Conservation (phyloP, 1,140 invertebrate genomes). For the Notospermus geniculatus region DNA sequence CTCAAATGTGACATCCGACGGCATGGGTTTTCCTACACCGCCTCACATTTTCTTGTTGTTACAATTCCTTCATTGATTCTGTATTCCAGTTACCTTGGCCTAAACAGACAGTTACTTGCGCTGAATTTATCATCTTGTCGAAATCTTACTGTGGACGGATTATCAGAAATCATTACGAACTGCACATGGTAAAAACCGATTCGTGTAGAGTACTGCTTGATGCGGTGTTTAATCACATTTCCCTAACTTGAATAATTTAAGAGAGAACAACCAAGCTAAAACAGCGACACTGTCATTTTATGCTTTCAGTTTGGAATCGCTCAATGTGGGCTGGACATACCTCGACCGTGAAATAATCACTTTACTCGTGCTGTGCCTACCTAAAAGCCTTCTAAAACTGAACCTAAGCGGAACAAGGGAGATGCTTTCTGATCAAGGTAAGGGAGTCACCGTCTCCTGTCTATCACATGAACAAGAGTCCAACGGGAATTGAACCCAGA, state of each 20-base stretch:
- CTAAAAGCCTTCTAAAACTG: conserved; percentile 66
- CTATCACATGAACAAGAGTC: too few relatives aligned
- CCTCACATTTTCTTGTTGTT: too few relatives aligned
- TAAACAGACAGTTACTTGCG: conserved; percentile 67
- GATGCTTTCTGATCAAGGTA: conserved; percentile 72
- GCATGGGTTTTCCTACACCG: too few relatives aligned
- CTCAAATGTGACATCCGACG: too few relatives aligned
- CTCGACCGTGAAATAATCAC: conserved; percentile 64
- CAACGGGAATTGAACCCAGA: too few relatives aligned
- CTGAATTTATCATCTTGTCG: conserved; percentile 74
- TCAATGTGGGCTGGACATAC: conserved; percentile 81
- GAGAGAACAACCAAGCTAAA: too few relatives aligned
- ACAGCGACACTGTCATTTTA: too few relatives aligned
- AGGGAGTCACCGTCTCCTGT: too few relatives aligned
- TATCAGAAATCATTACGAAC: conserved; percentile 60
- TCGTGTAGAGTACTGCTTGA: too few relatives aligned
- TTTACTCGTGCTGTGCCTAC: conserved; percentile 64
- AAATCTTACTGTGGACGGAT: conserved; percentile 63
- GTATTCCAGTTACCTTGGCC: conserved; percentile 58
- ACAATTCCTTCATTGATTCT: too few relatives aligned
- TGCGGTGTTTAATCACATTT: too few relatives aligned
- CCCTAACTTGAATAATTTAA: too few relatives aligned
- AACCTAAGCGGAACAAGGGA: conserved; percentile 79
- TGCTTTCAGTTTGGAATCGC: conserved; percentile 65
- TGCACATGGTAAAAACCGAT: conserved; percentile 63